phyloP scores from a whole-genome alignment of 2,888 invertebrate genomes.

The Melipona beecheii region DNA sequence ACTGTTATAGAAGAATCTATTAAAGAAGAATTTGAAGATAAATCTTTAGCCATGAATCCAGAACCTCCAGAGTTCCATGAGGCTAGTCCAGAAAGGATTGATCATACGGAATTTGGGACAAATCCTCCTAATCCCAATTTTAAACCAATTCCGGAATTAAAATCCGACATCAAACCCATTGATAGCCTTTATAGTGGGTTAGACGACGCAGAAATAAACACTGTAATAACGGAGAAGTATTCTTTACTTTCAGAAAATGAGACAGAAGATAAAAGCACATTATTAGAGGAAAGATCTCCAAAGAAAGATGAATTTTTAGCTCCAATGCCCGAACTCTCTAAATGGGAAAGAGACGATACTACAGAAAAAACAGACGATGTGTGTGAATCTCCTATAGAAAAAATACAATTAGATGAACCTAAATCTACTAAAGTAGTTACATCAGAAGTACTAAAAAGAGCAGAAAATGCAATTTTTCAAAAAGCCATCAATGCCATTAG shows the following conservation, averaged over 20 bases:
- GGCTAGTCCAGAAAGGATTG: slow-evolving; percentile 61
- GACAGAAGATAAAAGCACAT: slow-evolving; percentile 63
- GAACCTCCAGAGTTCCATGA: slow-evolving; percentile 78
- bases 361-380: slow-evolving; percentile 81
- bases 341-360: slow-evolving; percentile 92
- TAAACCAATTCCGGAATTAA: slow-evolving; percentile 79
- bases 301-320: slow-evolving; percentile 88
- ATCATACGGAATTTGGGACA: slow-evolving; percentile 74
- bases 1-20: slow-evolving; percentile 49
- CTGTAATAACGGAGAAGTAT: slow-evolving; percentile 77
- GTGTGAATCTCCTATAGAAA: slow-evolving; percentile 84
- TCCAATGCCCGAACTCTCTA: slow-evolving; percentile 91
- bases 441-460: slow-evolving; percentile 94
- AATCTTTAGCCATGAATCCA: slow-evolving; percentile 80
- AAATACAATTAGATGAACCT: slow-evolving; percentile 73
- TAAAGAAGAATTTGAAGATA: slow-evolving; percentile 79
- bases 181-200: slow-evolving; percentile 82
- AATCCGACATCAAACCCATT: slow-evolving; percentile 75
- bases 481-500: slow-evolving; percentile 93
- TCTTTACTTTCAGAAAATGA: slow-evolving; percentile 72
- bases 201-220: slow-evolving; percentile 80
- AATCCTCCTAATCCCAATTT: slow-evolving; percentile 82
- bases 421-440: slow-evolving; percentile 88
- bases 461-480: slow-evolving; percentile 96
- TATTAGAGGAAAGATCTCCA: slow-evolving; percentile 74